phyloP scores from a whole-genome alignment of 2,888 invertebrate species.

The Sarcophaga subvicina region DNA sequence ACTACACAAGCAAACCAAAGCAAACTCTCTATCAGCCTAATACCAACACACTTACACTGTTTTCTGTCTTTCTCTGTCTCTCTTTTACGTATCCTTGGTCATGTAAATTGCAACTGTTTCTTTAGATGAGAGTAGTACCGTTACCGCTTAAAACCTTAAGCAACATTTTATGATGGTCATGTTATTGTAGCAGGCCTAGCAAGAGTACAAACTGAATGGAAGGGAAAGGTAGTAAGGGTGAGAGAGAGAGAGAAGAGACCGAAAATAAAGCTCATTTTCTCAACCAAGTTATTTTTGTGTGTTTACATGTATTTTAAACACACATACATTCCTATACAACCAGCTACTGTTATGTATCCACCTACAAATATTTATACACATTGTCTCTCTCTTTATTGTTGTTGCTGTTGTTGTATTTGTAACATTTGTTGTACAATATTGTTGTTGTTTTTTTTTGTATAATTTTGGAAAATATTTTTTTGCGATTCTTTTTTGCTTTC shows the following conservation, averaged over 20 bases:
- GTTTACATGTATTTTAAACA: not conserved
- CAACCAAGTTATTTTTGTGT: slow-evolving; percentile 4
- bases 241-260: not conserved
- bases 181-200: not conserved
- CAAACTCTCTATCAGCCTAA: not conserved
- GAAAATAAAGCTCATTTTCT: slow-evolving; percentile 10
- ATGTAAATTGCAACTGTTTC: not conserved
- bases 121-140: not conserved
- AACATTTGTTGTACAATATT: slow-evolving; percentile 39
- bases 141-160: slow-evolving; percentile 18
- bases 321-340: not conserved
- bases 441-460: slow-evolving; percentile 14
- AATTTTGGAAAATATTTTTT: slow-evolving; percentile 32
- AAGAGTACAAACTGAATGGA: not conserved
- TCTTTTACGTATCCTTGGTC: too few species aligned
- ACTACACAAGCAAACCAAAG: slow-evolving; percentile 26
- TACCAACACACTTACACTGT: not conserved
- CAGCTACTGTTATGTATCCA: not conserved
- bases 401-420: slow-evolving; percentile 8
- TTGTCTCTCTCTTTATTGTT: not conserved
- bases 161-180: slow-evolving; percentile 51
- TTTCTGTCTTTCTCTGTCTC: not conserved
- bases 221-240: not conserved
- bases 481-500: not conserved
- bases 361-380: not conserved